Percentiles rank a stretch among this genome's conserved stretches.
phyloP scores from a whole-genome alignment of 2,113 vertebrate species.

The Oncorhynchus nerka region DNA sequence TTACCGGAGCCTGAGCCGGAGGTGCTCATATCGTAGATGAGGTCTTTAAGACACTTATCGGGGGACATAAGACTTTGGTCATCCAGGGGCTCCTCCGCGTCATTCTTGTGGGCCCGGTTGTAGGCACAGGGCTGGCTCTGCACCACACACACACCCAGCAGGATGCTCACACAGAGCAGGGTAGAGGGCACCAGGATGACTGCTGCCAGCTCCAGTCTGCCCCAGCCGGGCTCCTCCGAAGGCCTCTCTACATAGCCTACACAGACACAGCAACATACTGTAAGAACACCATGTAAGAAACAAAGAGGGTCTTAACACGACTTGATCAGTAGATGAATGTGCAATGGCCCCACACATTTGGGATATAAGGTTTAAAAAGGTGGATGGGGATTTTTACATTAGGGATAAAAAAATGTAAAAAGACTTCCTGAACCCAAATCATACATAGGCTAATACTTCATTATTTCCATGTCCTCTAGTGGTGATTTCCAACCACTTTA shows the following conservation, averaged over 20 bases:
- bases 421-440: too few species aligned
- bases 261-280: constrained; percentile 5
- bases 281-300: background rate
- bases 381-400: too few species aligned
- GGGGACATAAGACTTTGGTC: constrained; percentile 78
- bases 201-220: constrained; percentile 69
- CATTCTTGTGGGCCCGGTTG: constrained; percentile 70
- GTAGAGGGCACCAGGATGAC: constrained; percentile 79
- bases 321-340: too few species aligned
- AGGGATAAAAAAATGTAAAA: too few species aligned
- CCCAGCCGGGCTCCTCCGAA: constrained; percentile 48
- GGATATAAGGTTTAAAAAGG: background rate
- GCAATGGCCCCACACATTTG: background rate
- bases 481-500: constrained; percentile 19
- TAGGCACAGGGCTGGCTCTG: constrained; percentile 72
- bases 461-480: constrained; percentile 54
- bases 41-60: constrained; percentile 87
- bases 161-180: constrained; percentile 71
- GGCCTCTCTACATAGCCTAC: constrained; percentile 57
- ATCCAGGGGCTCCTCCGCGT: constrained; percentile 81
- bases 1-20: constrained; percentile 93
- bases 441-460: background rate
- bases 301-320: background rate
- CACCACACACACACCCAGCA: constrained; percentile 66
- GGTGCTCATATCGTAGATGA: constrained; percentile 91